These are phyloP conservation scores for Psettodes erumei DNA, from an alignment of 2,113 vertebrate species.

Conservation along the genomic window DNA sequence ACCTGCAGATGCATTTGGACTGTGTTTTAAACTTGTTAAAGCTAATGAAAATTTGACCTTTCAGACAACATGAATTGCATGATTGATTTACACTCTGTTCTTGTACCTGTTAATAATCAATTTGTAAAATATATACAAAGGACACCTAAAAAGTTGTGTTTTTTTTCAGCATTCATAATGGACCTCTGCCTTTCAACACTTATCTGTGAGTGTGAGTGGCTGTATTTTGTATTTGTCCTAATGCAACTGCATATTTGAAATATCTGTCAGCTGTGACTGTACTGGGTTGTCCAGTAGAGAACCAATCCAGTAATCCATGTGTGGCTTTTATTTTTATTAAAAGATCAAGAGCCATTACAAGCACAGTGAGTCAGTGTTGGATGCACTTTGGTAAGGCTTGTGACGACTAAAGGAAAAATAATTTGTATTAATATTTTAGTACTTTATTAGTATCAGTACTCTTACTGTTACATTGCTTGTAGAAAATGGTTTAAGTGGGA, in stretches of 20 bases:
- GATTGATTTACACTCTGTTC: background rate
- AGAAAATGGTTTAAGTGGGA: background rate
- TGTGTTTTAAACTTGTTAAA: slow-evolving; percentile 25
- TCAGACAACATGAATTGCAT: slow-evolving; percentile 1
- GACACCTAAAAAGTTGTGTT: background rate
- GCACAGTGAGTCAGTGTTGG: background rate
- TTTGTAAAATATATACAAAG: slow-evolving; percentile 5
- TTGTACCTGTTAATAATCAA: background rate
- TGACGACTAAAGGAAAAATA: background rate
- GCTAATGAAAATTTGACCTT: background rate
- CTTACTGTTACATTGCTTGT: background rate
- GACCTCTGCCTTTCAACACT: background rate
- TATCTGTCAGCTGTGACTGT: slow-evolving; percentile 28
- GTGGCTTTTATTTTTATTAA: slow-evolving; percentile 19
- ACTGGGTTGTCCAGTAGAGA: slow-evolving; percentile 17
- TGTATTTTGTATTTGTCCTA: slow-evolving; percentile 25
- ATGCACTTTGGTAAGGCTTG: background rate
- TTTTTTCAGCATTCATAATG: slow-evolving; percentile 12
- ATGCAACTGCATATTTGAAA: slow-evolving; percentile 25
- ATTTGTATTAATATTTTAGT: background rate
- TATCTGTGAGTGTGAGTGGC: background rate
- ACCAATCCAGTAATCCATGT: slow-evolving; percentile 13
- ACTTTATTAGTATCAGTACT: background rate
- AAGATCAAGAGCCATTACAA: background rate
- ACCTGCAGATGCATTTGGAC: slow-evolving; percentile 2